A percentile compares a stretch with the other conserved stretches of the same genome.
Conservation (phyloP, 2,797 vertebrate species). For the Coracias cyanogaster region DNA sequence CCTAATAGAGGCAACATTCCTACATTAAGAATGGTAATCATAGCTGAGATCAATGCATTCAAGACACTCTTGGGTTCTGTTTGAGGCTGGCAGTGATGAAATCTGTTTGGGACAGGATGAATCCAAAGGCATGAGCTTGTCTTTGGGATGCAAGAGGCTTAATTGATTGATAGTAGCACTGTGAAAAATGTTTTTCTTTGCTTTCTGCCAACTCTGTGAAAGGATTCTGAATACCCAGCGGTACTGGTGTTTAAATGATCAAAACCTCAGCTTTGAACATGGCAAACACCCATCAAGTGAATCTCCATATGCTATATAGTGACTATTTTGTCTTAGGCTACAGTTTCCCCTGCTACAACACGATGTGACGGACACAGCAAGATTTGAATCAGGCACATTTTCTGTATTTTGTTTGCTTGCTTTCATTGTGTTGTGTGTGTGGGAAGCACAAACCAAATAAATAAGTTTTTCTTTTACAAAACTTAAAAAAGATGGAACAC, state of each 20-base stretch:
- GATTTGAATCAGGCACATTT: neutral
- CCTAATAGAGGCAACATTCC: neutral
- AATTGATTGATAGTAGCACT: neutral
- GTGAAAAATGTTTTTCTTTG: neutral
- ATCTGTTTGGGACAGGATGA: neutral
- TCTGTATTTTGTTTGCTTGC: neutral
- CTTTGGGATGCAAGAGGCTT: neutral
- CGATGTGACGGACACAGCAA: neutral
- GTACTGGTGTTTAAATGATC: slow-evolving; percentile 43
- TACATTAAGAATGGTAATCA: neutral
- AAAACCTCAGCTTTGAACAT: neutral
- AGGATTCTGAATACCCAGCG: neutral
- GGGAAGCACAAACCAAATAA: neutral
- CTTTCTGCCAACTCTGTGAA: neutral
- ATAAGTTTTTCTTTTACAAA: neutral
- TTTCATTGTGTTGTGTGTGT: neutral
- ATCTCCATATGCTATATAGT: no score
- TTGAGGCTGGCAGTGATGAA: neutral
- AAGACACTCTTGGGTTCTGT: neutral
- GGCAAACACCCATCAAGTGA: no score
- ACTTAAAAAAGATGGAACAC: neutral
- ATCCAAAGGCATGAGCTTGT: neutral
- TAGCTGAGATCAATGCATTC: neutral
- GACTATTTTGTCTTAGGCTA: neutral
- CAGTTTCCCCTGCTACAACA: neutral